phyloP scores from a whole-genome alignment of 2,888 invertebrate genomes.

The Xestia sexstrigata region DNA sequence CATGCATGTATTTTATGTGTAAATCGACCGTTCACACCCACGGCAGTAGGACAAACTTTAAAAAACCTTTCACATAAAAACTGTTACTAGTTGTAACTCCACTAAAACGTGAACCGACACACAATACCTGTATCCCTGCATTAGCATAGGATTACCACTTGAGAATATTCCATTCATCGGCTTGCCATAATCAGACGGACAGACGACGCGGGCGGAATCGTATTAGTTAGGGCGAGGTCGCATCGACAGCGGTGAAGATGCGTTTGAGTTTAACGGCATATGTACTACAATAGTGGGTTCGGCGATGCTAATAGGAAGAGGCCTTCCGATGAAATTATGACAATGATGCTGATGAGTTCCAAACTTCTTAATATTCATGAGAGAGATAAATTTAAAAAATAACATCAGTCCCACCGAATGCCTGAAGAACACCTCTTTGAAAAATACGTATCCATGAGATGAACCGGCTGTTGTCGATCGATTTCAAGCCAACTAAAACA shows the following conservation, averaged over 20 bases:
- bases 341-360: background rate
- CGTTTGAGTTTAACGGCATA: background rate
- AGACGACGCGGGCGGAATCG: slow-evolving; percentile 58
- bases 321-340: background rate
- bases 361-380: background rate
- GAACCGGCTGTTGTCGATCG: background rate
- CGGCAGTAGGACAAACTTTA: slow-evolving; percentile 1
- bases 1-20: background rate
- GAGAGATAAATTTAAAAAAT: background rate
- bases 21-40: slow-evolving; percentile 12
- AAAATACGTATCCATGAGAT: background rate
- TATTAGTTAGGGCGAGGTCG: slow-evolving; percentile 33
- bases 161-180: slow-evolving; percentile 60
- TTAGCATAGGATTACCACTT: slow-evolving; percentile 50
- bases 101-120: slow-evolving; percentile 39
- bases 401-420: background rate
- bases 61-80: background rate
- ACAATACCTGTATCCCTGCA: slow-evolving; percentile 30
- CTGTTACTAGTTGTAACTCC: slow-evolving; percentile 3
- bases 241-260: slow-evolving; percentile 30
- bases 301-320: background rate
- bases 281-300: background rate
- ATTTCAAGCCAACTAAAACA: background rate
- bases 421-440: background rate
- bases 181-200: slow-evolving; percentile 53